phyloP scores from a whole-genome alignment of 1,140 invertebrate species.

The Cydia pomonella region DNA sequence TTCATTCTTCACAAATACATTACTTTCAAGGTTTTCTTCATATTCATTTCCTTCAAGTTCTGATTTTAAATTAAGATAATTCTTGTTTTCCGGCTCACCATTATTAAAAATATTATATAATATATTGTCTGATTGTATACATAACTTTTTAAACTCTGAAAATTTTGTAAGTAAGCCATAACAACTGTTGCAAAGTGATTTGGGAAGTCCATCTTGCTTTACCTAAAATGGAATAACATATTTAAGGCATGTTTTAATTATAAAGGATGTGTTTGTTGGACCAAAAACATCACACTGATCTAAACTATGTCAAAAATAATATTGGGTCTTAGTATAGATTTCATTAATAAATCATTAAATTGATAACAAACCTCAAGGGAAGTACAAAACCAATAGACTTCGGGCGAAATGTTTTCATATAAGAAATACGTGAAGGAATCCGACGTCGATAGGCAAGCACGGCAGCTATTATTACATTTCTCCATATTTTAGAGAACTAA shows the following conservation, averaged over 20 bases:
- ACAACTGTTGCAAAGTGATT: slow-evolving; percentile 63
- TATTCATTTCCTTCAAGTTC: slow-evolving; percentile 25
- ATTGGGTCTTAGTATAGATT: too few relatives aligned
- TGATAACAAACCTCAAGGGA: slow-evolving; percentile 50
- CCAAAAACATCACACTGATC: too few relatives aligned
- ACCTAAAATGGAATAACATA: slow-evolving; percentile 55
- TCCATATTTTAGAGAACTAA: slow-evolving; percentile 40
- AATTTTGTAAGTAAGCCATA: slow-evolving; percentile 62
- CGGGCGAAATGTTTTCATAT: slow-evolving; percentile 58
- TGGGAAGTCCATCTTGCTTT: slow-evolving; percentile 61
- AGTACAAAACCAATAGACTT: slow-evolving; percentile 64
- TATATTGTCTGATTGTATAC: slow-evolving; percentile 66
- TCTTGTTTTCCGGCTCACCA: background rate
- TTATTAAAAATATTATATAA: slow-evolving; percentile 41
- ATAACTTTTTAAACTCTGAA: slow-evolving; percentile 68
- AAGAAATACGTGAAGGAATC: slow-evolving; percentile 54
- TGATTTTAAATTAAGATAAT: background rate
- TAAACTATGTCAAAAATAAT: too few relatives aligned
- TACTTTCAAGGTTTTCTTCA: background rate
- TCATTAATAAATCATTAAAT: background rate
- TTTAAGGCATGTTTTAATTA: slow-evolving; percentile 13
- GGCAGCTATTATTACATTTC: slow-evolving; percentile 54
- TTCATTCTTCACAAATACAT: slow-evolving; percentile 5
- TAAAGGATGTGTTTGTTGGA: background rate
- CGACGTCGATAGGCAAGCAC: slow-evolving; percentile 56